phyloP scores from a whole-genome alignment of 2,113 vertebrate genomes.

The Heterocephalus glaber region DNA sequence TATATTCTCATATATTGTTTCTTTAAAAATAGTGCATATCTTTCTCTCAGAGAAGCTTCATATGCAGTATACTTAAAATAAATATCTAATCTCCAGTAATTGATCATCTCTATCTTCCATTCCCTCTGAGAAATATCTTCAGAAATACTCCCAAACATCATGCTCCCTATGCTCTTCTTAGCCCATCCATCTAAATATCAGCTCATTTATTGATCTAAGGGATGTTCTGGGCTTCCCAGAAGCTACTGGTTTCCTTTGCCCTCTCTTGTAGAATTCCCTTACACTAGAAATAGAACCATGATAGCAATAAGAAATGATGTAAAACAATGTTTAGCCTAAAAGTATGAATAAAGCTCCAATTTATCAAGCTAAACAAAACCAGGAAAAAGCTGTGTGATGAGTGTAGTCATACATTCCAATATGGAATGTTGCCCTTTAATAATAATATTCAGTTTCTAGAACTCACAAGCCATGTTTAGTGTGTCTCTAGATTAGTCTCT shows the following conservation, averaged over 20 bases:
- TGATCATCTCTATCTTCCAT: slow-evolving; percentile 75
- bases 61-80: slow-evolving; percentile 78
- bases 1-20: background rate
- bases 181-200: slow-evolving; percentile 77
- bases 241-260: slow-evolving; percentile 62
- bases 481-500: background rate
- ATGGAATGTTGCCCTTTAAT: rapidly evolving
- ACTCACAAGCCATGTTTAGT: background rate
- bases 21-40: slow-evolving; percentile 59
- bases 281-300: slow-evolving; percentile 63
- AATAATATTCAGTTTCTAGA: background rate
- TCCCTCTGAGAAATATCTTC: slow-evolving; percentile 74
- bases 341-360: background rate
- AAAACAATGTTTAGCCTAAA: background rate
- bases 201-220: slow-evolving; percentile 80
- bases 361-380: background rate
- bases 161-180: slow-evolving; percentile 72
- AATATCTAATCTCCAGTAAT: slow-evolving; percentile 79
- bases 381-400: background rate
- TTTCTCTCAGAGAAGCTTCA: slow-evolving; percentile 68
- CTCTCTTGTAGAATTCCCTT: background rate
- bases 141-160: slow-evolving; percentile 78
- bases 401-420: background rate
- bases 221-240: slow-evolving; percentile 75
- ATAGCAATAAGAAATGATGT: background rate